These are phyloP conservation scores for Pygocentrus nattereri DNA, from an alignment of 2,797 vertebrate species.

Conservation along the genomic window DNA sequence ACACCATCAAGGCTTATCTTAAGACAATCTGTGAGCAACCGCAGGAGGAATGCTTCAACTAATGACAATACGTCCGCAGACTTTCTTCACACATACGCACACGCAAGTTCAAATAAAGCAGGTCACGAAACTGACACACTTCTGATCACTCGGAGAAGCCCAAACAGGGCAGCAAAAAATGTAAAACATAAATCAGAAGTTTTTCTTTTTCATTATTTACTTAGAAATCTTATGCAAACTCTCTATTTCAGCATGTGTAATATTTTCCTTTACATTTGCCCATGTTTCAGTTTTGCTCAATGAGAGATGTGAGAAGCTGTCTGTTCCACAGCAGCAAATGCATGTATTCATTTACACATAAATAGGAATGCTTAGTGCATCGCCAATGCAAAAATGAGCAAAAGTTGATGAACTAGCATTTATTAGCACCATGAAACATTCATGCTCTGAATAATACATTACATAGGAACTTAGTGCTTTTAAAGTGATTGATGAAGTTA, in stretches of 20 bases:
- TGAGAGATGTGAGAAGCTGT: slow-evolving; percentile 24
- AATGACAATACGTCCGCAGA: slow-evolving; percentile 38
- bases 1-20: slow-evolving; percentile 40
- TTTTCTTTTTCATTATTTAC: neutral
- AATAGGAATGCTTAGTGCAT: slow-evolving; percentile 56
- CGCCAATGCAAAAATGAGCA: slow-evolving; percentile 25
- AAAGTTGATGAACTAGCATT: slow-evolving; percentile 81
- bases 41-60: slow-evolving; percentile 36
- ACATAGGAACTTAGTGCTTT: slow-evolving; percentile 76
- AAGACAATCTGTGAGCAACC: slow-evolving; percentile 41
- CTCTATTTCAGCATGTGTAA: slow-evolving; percentile 41
- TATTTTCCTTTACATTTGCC: slow-evolving; percentile 4
- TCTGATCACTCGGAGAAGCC: neutral
- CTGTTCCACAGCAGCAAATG: slow-evolving; percentile 25
- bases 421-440: slow-evolving; percentile 81
- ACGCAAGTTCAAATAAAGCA: slow-evolving; percentile 12
- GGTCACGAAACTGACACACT: neutral
- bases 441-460: slow-evolving; percentile 85
- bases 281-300: slow-evolving; percentile 42
- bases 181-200: neutral
- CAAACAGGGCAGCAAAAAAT: slow-evolving; percentile 9
- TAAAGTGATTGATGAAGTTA: slow-evolving; percentile 79
- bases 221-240: neutral
- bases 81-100: slow-evolving; percentile 4
- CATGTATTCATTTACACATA: slow-evolving; percentile 53